Evolutionary conservation across 2,888 invertebrate species (phyloP).

Genomic region (Andricus quercusramuli): DNA sequence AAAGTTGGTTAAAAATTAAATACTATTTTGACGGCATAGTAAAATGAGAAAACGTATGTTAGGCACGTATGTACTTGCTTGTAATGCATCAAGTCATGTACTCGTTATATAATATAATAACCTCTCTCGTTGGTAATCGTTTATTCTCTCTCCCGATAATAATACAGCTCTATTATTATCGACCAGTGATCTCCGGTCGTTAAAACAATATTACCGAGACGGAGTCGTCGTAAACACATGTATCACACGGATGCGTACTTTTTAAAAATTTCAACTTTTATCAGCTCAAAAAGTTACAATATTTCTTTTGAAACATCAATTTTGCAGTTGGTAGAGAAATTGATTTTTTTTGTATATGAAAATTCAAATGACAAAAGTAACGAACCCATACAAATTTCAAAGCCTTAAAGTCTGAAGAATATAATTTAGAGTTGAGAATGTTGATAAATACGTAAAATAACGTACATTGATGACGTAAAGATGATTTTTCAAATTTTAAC

Average conservation of each 20-base stretch:
- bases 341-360: too few species aligned
- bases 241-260: neutral
- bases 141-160: constrained; percentile 16
- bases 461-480: too few species aligned
- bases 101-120: constrained; percentile 25
- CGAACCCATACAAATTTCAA: too few species aligned
- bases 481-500: too few species aligned
- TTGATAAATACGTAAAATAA: too few species aligned
- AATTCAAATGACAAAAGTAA: too few species aligned
- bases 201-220: constrained; percentile 25
- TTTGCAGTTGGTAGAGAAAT: too few species aligned
- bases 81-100: neutral
- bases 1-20: constrained; percentile 9
- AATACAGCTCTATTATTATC: constrained; percentile 21
- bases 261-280: neutral
- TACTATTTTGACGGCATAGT: constrained; percentile 19
- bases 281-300: neutral
- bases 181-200: constrained; percentile 9
- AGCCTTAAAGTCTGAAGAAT: too few species aligned
- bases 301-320: neutral
- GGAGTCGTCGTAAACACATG: neutral
- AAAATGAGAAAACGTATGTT: constrained; percentile 13
- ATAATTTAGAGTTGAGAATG: too few species aligned
- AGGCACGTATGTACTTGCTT: neutral
- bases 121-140: constrained; percentile 31